Conservation (phyloP, 2,888 invertebrate species). For the Xylophagus ater region DNA sequence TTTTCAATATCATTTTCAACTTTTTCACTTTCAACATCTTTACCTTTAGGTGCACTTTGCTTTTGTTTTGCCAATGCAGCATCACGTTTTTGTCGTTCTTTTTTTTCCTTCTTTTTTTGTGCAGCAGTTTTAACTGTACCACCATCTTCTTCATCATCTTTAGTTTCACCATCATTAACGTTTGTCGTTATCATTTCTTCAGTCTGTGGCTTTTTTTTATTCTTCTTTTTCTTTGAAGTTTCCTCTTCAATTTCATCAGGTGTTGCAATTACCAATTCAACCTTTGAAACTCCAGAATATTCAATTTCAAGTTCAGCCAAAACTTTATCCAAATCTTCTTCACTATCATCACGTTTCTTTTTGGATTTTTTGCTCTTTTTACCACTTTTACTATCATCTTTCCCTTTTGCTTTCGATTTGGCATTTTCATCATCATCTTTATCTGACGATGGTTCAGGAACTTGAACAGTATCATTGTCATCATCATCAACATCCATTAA, state of each 20-base stretch:
- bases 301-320: slow-evolving; percentile 74
- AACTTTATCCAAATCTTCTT: slow-evolving; percentile 70
- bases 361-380: slow-evolving; percentile 64
- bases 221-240: slow-evolving; percentile 27
- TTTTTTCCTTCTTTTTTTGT: slow-evolving; percentile 83
- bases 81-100: slow-evolving; percentile 64
- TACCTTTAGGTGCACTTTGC: slow-evolving; percentile 41
- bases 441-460: slow-evolving; percentile 26
- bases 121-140: slow-evolving; percentile 66
- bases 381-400: slow-evolving; percentile 38
- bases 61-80: slow-evolving; percentile 42
- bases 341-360: slow-evolving; percentile 64
- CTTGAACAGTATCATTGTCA: slow-evolving; percentile 18
- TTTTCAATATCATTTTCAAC: slow-evolving; percentile 18
- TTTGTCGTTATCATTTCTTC: slow-evolving; percentile 19
- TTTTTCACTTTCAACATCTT: slow-evolving; percentile 18
- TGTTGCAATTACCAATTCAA: slow-evolving; percentile 32
- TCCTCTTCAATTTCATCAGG: slow-evolving; percentile 37
- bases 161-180: slow-evolving; percentile 30
- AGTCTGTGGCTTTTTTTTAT: slow-evolving; percentile 18
- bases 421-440: slow-evolving; percentile 45
- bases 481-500: slow-evolving; percentile 51
- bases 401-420: slow-evolving; percentile 36
- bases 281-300: slow-evolving; percentile 51
- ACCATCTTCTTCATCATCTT: slow-evolving; percentile 37